Conservation (phyloP, 1,140 invertebrate genomes). For the Anastrepha obliqua region DNA sequence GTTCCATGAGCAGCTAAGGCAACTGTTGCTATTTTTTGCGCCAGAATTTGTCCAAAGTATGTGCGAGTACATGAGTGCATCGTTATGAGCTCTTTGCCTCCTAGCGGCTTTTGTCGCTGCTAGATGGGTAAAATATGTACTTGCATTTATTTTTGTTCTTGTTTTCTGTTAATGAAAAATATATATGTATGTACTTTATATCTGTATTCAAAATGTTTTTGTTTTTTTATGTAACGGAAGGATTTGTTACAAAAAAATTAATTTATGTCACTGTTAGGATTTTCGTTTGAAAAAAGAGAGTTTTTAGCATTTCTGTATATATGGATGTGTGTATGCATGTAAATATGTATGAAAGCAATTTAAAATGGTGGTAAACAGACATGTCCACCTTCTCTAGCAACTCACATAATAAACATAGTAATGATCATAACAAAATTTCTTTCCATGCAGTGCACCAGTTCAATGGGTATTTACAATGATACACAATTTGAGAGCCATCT, state of each 20-base stretch:
- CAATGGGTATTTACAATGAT: no score
- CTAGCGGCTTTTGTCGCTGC: not conserved
- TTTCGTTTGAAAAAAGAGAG: slow-evolving; percentile 16
- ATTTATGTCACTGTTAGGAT: not conserved
- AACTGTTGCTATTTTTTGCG: slow-evolving; percentile 3
- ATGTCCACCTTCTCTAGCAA: no score
- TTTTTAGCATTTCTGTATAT: not conserved
- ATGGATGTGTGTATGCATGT: not conserved
- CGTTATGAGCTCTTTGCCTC: not conserved
- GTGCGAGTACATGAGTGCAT: not conserved
- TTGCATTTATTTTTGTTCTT: slow-evolving; percentile 14
- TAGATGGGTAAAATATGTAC: not conserved
- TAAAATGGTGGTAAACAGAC: no score
- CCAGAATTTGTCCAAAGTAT: not conserved
- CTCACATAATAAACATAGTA: no score
- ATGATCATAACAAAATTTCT: no score
- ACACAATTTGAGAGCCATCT: no score
- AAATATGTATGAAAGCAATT: not conserved
- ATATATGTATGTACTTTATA: not conserved
- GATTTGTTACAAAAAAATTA: not conserved
- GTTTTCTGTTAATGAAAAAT: slow-evolving; percentile 30
- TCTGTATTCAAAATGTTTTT: not conserved
- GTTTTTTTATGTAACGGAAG: not conserved
- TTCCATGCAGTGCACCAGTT: no score
- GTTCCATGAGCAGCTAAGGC: not conserved